Percentiles rank a stretch among this genome's conserved stretches.
Conservation (phyloP, 2,797 vertebrate genomes). For the Salmo trutta region DNA sequence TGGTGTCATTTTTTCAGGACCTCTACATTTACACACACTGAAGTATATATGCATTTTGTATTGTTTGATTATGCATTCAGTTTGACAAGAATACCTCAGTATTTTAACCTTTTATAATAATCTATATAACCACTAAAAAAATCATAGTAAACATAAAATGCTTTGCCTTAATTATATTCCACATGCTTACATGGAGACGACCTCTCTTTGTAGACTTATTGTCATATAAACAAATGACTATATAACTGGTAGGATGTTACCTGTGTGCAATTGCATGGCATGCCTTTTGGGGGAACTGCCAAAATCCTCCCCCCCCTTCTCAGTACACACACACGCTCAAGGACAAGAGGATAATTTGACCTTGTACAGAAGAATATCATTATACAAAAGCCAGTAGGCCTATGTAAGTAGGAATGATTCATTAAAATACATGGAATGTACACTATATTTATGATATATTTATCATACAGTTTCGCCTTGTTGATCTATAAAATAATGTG, state of each 20-base stretch:
- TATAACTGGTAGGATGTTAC: constrained; percentile 1
- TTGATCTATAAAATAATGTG: constrained; percentile 7
- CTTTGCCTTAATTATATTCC: constrained; percentile 28
- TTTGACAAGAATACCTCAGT: constrained; percentile 8
- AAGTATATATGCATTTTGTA: neutral
- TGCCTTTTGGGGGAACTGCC: neutral
- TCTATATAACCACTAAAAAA: neutral
- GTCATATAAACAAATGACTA: neutral
- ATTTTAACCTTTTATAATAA: constrained; percentile 10
- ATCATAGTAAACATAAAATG: neutral
- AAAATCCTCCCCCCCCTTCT: neutral
- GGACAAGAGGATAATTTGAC: neutral
- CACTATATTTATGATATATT: neutral
- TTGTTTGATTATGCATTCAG: neutral
- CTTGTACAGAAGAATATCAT: neutral
- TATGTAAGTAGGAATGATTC: neutral
- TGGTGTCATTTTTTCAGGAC: neutral
- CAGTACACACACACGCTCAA: neutral
- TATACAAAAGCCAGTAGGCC: neutral
- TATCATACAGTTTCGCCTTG: neutral
- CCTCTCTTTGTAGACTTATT: constrained; percentile 7
- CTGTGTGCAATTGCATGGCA: neutral
- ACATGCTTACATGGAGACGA: constrained; percentile 24
- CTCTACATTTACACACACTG: neutral
- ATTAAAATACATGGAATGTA: neutral